A percentile compares a stretch with the other conserved stretches of the same genome.
Conservation (phyloP, 30 jellyfish, hydroid and myxozoan genomes). For the Turritopsis dohrnii region DNA sequence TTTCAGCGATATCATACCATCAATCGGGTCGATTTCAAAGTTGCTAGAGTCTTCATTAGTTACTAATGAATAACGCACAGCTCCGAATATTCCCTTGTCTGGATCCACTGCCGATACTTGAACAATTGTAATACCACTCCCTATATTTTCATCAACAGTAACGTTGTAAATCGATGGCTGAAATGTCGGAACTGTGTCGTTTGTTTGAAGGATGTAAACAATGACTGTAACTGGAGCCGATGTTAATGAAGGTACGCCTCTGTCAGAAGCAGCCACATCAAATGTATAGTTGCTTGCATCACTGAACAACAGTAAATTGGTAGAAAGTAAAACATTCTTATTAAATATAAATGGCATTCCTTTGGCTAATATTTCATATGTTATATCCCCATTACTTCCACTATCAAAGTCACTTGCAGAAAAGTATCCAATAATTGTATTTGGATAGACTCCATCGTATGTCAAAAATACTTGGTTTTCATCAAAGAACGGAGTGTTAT, state of each 20-base stretch:
- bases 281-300: conserved; percentile 12
- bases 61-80: not conserved
- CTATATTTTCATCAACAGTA: not conserved
- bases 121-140: not conserved
- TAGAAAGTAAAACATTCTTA: not conserved
- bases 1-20: not conserved
- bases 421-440: conserved; percentile 45
- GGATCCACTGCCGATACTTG: conserved; percentile 12
- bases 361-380: conserved; percentile 17
- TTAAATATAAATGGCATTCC: conserved; percentile 3
- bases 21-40: not conserved
- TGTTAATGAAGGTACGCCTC: conserved; percentile 43
- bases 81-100: conserved; percentile 10
- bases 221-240: conserved; percentile 48
- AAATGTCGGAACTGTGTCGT: conserved; percentile 68
- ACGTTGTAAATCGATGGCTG: not conserved
- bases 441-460: conserved; percentile 24
- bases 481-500: conserved; percentile 48
- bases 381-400: conserved; percentile 52
- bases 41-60: not conserved
- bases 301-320: not conserved
- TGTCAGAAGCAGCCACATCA: conserved; percentile 55
- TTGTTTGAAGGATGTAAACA: conserved; percentile 47
- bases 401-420: conserved; percentile 56
- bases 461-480: conserved; percentile 32